Conservation (phyloP, 2,797 vertebrate species). For the Danio tinwini region DNA sequence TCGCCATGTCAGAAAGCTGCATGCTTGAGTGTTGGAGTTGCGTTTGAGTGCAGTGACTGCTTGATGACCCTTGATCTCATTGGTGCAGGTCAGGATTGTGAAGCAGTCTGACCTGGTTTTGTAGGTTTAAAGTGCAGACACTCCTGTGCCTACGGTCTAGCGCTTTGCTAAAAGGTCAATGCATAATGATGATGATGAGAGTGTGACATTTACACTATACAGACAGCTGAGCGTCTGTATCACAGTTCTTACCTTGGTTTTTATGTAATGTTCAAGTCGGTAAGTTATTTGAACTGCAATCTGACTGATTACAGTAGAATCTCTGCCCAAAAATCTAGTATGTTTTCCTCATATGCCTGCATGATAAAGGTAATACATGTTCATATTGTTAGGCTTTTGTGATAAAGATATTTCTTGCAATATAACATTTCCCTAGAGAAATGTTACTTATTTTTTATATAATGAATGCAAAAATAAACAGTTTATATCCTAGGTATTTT, state of each 20-base stretch:
- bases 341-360: not conserved
- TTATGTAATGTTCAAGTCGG: not conserved
- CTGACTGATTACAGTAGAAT: not conserved
- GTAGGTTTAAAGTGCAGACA: constrained; percentile 31
- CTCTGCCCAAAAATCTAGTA: not conserved
- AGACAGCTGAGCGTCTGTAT: not conserved
- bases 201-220: constrained; percentile 16
- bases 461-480: too few species aligned
- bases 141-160: constrained; percentile 5
- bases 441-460: too few species aligned
- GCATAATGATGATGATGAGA: constrained; percentile 13
- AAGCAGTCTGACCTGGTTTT: constrained; percentile 1
- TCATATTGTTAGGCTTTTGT: too few species aligned
- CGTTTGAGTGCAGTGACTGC: not conserved
- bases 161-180: constrained; percentile 36
- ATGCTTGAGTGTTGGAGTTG: not conserved
- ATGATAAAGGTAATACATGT: not conserved
- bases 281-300: not conserved
- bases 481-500: too few species aligned
- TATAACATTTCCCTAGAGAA: too few species aligned
- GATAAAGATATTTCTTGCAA: too few species aligned
- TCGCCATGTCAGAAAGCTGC: not conserved
- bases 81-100: constrained; percentile 4
- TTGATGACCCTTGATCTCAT: constrained; percentile 21
- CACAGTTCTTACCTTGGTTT: not conserved